Conservation (phyloP, 1,140 invertebrate genomes). For the Zaprionus davidi region DNA sequence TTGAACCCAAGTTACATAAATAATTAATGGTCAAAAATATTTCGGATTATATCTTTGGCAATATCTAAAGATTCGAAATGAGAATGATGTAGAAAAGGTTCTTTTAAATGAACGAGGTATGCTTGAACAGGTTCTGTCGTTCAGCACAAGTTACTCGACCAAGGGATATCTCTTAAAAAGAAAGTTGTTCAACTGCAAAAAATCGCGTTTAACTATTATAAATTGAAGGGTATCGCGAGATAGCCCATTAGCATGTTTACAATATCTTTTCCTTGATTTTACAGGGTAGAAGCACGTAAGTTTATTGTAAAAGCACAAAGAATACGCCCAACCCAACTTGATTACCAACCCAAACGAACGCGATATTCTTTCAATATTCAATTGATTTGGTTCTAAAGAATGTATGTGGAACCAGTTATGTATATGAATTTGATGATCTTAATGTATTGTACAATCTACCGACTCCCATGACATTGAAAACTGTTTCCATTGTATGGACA, state of each 20-base stretch:
- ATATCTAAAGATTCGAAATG: neutral
- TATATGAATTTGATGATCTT: neutral
- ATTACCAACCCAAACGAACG: neutral
- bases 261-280: neutral
- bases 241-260: neutral
- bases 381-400: constrained; percentile 34
- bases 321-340: too few species aligned
- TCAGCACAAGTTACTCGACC: neutral
- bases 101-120: neutral
- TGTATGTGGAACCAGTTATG: constrained; percentile 43
- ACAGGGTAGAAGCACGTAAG: constrained; percentile 22
- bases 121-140: constrained; percentile 55
- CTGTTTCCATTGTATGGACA: constrained; percentile 10
- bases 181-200: neutral
- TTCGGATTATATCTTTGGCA: constrained; percentile 10
- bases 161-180: neutral
- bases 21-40: constrained; percentile 15
- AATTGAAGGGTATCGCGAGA: neutral
- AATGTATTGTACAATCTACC: constrained; percentile 1
- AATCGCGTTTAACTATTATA: neutral
- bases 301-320: constrained; percentile 31
- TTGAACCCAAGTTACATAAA: constrained; percentile 38
- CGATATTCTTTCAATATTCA: constrained; percentile 13
- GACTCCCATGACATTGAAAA: constrained; percentile 36
- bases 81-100: constrained; percentile 30